phyloP scores from a whole-genome alignment of 2,113 vertebrate genomes.

The Colossoma macropomum region DNA sequence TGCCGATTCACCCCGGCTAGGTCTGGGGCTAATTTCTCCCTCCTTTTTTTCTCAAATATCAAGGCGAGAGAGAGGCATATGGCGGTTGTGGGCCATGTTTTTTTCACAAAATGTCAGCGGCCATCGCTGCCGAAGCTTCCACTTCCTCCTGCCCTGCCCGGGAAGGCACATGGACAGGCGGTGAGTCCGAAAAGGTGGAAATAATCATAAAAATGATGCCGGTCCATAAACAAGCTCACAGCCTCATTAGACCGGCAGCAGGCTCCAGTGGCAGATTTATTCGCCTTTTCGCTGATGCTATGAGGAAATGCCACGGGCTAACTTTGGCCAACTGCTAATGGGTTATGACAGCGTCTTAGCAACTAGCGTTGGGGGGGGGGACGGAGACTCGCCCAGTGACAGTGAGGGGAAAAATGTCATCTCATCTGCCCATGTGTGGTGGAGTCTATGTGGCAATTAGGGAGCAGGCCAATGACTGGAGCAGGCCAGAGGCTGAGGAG shows the following conservation, averaged over 20 bases:
- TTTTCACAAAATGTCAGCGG: conserved; percentile 77
- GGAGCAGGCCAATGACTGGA: conserved; percentile 93
- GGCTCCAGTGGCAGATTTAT: conserved; percentile 90
- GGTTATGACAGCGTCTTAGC: conserved; percentile 96
- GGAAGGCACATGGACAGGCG: conserved; percentile 73
- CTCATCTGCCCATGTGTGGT: conserved; percentile 89
- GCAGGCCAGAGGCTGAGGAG: conserved; percentile 90
- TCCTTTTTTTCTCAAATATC: conserved; percentile 67
- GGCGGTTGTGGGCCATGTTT: conserved; percentile 73
- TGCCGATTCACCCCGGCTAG: conserved; percentile 81
- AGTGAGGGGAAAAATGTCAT: conserved; percentile 84
- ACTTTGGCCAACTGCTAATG: conserved; percentile 92
- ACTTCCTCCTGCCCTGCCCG: conserved; percentile 77
- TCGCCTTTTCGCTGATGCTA: conserved; percentile 88
- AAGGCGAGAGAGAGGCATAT: conserved; percentile 71
- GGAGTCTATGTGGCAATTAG: conserved; percentile 94
- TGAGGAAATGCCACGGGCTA: conserved; percentile 94
- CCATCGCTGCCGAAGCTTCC: conserved; percentile 73
- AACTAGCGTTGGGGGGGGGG: conserved; percentile 84
- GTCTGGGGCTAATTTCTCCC: conserved; percentile 80
- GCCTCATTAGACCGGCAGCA: conserved; percentile 96
- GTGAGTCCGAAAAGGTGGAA: conserved; percentile 86
- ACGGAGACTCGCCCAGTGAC: conserved; percentile 37
- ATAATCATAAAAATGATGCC: conserved; percentile 95
- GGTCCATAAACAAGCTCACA: conserved; percentile 92